A percentile compares a stretch with the other conserved stretches of the same genome.
phyloP scores from a whole-genome alignment of 2,888 invertebrate species.

The Bimastos eiseni region DNA sequence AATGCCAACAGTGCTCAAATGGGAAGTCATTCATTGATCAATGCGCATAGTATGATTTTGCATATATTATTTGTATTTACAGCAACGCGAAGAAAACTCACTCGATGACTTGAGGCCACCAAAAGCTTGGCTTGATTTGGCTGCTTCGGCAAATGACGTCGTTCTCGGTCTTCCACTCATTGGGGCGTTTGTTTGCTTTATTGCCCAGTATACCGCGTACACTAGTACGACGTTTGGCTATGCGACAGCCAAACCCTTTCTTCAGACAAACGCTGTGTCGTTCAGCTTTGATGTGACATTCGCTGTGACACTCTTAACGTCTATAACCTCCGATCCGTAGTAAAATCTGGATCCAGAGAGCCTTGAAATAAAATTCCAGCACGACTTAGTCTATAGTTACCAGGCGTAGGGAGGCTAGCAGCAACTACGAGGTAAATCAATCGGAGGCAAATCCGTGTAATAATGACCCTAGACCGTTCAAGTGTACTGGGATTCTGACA shows the following conservation, averaged over 20 bases:
- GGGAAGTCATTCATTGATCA: neutral
- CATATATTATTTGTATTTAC: neutral
- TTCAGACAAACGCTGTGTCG: neutral
- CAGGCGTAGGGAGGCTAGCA: neutral
- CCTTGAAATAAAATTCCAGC: neutral
- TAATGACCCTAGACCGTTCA: neutral
- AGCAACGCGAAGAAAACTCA: neutral
- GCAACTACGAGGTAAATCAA: slow-evolving; percentile 13
- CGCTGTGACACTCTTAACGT: neutral
- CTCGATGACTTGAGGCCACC: neutral
- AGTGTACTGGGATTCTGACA: neutral
- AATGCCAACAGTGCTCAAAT: neutral
- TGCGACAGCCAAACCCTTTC: slow-evolving; percentile 13
- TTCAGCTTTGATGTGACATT: neutral
- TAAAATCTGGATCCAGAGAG: neutral
- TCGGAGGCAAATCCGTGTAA: neutral
- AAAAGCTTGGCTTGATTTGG: slow-evolving; percentile 36
- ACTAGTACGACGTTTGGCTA: neutral
- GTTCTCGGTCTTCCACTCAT: slow-evolving; percentile 43
- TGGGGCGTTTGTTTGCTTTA: slow-evolving; percentile 2
- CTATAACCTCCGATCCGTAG: neutral
- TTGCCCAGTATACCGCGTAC: slow-evolving; percentile 1
- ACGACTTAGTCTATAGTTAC: slow-evolving; percentile 13
- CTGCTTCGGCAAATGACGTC: slow-evolving; percentile 42
- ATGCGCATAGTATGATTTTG: neutral